Conservation (phyloP, 1,140 invertebrate species). For the Drosophila sechellia region DNA sequence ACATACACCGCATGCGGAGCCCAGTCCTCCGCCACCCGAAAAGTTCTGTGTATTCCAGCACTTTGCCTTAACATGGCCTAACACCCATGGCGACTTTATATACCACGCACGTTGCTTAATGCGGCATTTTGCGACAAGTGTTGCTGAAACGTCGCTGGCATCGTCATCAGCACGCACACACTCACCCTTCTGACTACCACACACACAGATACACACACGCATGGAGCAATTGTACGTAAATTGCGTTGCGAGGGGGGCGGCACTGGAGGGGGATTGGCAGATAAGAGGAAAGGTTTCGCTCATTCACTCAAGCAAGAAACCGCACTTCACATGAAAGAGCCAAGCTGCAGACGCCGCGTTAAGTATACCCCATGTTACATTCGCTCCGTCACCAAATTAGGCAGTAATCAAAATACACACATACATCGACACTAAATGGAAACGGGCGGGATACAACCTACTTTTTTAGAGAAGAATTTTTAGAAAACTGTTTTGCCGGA, state of each 20-base stretch:
- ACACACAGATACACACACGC: conserved; percentile 14
- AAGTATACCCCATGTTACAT: conserved; percentile 77
- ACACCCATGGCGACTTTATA: conserved; percentile 73
- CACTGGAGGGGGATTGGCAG: conserved; percentile 16
- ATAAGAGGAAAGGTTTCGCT: conserved; percentile 64
- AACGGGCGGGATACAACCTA: conserved; percentile 60
- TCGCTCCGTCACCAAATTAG: conserved; percentile 73
- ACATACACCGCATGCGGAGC: not conserved
- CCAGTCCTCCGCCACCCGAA: not conserved
- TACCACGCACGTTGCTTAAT: conserved; percentile 78
- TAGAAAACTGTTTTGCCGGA: conserved; percentile 67
- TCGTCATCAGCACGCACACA: conserved; percentile 68
- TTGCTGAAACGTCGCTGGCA: conserved; percentile 74
- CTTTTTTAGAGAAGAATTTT: conserved; percentile 55
- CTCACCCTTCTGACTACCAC: conserved; percentile 16
- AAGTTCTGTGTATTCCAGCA: conserved; percentile 20
- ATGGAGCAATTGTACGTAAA: conserved; percentile 72
- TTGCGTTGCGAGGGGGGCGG: conserved; percentile 38
- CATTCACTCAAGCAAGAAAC: conserved; percentile 78
- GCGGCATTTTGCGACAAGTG: conserved; percentile 81
- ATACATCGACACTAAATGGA: conserved; percentile 13
- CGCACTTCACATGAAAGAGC: conserved; percentile 72
- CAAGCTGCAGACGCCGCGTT: conserved; percentile 67
- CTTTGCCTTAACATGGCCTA: conserved; percentile 41
- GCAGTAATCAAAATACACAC: conserved; percentile 77